Conservation (phyloP, 2,797 vertebrate genomes). For the Vultur gryphus region DNA sequence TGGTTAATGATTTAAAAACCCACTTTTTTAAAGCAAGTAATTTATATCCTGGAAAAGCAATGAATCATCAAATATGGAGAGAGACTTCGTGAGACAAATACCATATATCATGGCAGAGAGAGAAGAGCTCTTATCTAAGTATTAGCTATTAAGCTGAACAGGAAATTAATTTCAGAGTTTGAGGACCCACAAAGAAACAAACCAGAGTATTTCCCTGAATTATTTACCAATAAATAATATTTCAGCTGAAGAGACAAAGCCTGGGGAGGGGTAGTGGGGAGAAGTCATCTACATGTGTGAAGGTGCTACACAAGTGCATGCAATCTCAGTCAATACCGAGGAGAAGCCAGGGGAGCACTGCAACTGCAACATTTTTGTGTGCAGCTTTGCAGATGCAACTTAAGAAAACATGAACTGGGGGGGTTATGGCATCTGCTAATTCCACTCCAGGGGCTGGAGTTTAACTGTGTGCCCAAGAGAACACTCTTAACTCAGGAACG, state of each 20-base stretch:
- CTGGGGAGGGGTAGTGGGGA: neutral
- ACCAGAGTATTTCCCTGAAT: neutral
- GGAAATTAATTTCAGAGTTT: neutral
- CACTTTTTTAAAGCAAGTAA: neutral
- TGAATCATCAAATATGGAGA: neutral
- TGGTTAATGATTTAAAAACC: neutral
- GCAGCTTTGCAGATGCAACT: neutral
- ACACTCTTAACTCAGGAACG: neutral
- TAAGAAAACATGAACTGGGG: neutral
- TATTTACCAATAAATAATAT: neutral
- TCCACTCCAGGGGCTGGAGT: neutral
- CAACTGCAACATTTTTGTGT: neutral
- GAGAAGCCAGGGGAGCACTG: neutral
- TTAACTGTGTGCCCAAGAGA: neutral
- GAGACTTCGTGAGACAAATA: neutral
- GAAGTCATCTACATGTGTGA: too few relatives aligned
- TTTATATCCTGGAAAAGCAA: neutral
- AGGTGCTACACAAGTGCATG: accelerated
- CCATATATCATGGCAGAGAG: neutral
- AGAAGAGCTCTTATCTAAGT: neutral
- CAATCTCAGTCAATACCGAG: neutral
- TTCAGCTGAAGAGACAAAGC: neutral
- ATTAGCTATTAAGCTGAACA: neutral
- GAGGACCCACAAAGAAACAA: neutral
- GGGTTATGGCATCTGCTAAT: neutral